Evolutionary conservation across 2,113 vertebrate genomes (phyloP), one percentile per base, ranked within the genome.

Genomic region (Nasalis larvatus): DNA sequence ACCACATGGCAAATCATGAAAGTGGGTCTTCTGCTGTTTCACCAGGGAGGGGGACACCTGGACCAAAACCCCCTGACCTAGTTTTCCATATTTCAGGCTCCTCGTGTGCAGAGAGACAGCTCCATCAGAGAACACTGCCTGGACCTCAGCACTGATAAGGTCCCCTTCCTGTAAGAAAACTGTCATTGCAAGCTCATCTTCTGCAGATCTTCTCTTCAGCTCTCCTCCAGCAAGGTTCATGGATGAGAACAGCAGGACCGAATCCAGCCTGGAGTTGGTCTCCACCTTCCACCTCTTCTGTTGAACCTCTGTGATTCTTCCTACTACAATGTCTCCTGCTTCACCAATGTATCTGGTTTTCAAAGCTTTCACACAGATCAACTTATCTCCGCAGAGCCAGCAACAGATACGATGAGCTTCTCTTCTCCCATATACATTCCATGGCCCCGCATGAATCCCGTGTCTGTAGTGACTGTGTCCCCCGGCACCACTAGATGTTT

Each of bases 231-330:
- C 99, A 81, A 99, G 99, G 94, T 99, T 99, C 95, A 99, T 99
- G 40, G 99, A 99, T 0, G 99, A 99, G 30, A 99, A 98, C 66
- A 99, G 98, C 81, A 99, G 97, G 56, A 99, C 99, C 0, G 99
- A 99, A 97, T 99, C 99, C 66, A 99, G 98, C 25, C 99, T 98
- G 13, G 99, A 99, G 95, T 99, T 99, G 0, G 99, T 99, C 98
- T 99, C 99, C 84, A 99, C 99, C 97, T 99, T 99, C 99, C 99
- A 99, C 30, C 99, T 98, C 94, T 99, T 99, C 98, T 99, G 99
- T 68, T 99, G 99, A 49, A 99, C 99, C 99, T 99, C 99, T 8
- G 99, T 99, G 95, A 99, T 99, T 97, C 99, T 99, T 8, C 99
- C 99, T 42, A 99, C 99, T 11, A 99, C 99, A 58, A 99, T 99